Evolutionary conservation across 2,113 vertebrate genomes (phyloP), one percentile per base, ranked within the genome.

Genomic region (Acinonyx jubatus): DNA sequence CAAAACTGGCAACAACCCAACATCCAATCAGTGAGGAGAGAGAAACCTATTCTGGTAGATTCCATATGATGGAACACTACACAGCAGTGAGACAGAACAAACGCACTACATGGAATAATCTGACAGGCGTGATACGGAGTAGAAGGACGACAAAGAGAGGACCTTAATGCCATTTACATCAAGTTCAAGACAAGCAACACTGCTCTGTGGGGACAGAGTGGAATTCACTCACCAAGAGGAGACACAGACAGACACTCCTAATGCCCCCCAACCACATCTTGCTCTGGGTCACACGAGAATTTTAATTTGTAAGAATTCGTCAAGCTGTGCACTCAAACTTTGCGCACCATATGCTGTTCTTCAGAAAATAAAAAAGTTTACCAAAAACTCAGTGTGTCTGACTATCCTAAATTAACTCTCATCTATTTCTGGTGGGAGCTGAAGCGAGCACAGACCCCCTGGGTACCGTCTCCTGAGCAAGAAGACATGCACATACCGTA

Each of bases 101-200:
- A 79, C 9, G 6, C 16, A 19, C 2, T 3, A 10, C 69, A 11
- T 0, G 10, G 21, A 63, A 4, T 25, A 10, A 1, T 25, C 79
- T 13, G 16, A n/a, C 1, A 45, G 48, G 19, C 1, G 1, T 14
- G 80, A 41, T n/a, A 1, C 0, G 3, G 4, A 13, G 9, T 21
- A 12, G 57, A 38, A 45, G 41, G 57, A 71, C 14, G 3, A 8
- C 25, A 45, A 15, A 7, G 4, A 11, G 48, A 0, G 2, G 27
- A 5, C 29, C 84, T 38, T 48, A 81, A 61, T 36, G 48, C 41
- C 36, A 41, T 69, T 48, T 0, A 12, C 0, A 48, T 18, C 0
- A 65, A 29, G 52, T 73, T 84, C 8, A 13, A 33, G 79, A 79
- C 45, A 38, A 45, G 69, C 61, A 66, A 36, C 63, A 4, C 45